Evolutionary conservation across 92 coral and sea anemone species (phyloP), one percentile per base, ranked within the genome.

Genomic region (Epizoanthus stellaris): DNA sequence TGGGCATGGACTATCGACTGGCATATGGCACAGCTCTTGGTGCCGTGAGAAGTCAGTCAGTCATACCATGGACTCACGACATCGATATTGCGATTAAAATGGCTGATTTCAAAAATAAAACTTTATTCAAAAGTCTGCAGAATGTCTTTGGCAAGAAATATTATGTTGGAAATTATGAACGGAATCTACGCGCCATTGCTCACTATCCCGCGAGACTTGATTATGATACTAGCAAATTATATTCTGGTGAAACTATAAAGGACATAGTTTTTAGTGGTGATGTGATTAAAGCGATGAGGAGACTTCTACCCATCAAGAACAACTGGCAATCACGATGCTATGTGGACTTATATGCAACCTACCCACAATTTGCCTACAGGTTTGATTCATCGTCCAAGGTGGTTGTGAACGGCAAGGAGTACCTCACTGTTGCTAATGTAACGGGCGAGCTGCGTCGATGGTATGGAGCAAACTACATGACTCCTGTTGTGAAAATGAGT

Each of bases 291-390:
- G 83, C 73, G 23, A 79, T 79, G 83, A 58, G 49, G 43, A 13
- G 3, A 63, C 71, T 79, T 62, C 40, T 79, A 3, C 83, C 83
- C 43, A 21, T 79, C 20, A 63, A 30, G 40, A 79, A 79, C 73
- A 63, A 79, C n/a, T 79, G 60, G 71, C 60, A 63, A 13, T 59
- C 64, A 9, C 19, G 83, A n/a, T 79, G 83, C 7, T 79, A 79
- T 79, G 83, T 79, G 17, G 83, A 79, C 53, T 19, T 79, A 1
- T 79, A 79, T 30, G 83, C 83, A 20, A 79, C 83, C 21, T 63
- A 79, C 52, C 83, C 83, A 12, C 64, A 64, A 45, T 79, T 61
- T 19, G 83, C 72, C 5, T 79, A 79, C 73, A 43, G 71, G 57
- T 79, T 79, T 15, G 42, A 43, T 40, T 42, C 73, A 13, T 79